Conservation (phyloP, 92 coral and sea anemone species). For the Epizoanthus rinbou region DNA sequence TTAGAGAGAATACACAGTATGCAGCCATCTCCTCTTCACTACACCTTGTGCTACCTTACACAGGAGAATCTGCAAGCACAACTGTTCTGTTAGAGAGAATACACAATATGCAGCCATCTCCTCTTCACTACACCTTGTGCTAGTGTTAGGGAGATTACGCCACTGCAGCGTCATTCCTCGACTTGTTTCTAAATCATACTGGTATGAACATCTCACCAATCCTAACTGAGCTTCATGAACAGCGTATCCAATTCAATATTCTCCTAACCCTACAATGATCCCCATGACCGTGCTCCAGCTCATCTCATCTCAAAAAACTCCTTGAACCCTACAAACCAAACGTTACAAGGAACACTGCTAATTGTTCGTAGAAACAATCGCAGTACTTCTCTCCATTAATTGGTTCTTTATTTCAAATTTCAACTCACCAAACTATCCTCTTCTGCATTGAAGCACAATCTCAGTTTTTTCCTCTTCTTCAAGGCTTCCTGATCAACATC, state of each 20-base stretch:
- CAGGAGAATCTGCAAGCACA: slow-evolving; percentile 54
- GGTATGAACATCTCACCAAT: too few species aligned
- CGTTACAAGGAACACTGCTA: neutral
- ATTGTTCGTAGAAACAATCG: neutral
- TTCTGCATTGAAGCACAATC: slow-evolving; percentile 58
- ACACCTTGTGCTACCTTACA: slow-evolving; percentile 69
- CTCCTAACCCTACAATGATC: too few species aligned
- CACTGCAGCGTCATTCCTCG: too few species aligned
- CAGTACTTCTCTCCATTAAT: neutral
- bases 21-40: slow-evolving; percentile 48
- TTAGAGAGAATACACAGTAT: neutral
- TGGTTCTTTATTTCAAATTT: neutral
- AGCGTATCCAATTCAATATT: too few species aligned
- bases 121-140: slow-evolving; percentile 69
- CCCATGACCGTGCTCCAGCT: too few species aligned
- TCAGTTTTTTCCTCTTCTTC: slow-evolving; percentile 48
- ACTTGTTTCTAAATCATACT: too few species aligned
- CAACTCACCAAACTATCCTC: slow-evolving; percentile 66
- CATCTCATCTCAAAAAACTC: neutral
- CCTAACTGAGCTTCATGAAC: too few species aligned
- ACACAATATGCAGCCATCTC: neutral
- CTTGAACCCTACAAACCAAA: too few species aligned
- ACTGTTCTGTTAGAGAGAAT: neutral
- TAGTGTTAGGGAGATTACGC: neutral
- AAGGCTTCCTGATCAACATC: slow-evolving; percentile 70